These are phyloP conservation scores for Pelodiscus sinensis DNA, from an alignment of 2,113 vertebrate species.

Conservation along the genomic window DNA sequence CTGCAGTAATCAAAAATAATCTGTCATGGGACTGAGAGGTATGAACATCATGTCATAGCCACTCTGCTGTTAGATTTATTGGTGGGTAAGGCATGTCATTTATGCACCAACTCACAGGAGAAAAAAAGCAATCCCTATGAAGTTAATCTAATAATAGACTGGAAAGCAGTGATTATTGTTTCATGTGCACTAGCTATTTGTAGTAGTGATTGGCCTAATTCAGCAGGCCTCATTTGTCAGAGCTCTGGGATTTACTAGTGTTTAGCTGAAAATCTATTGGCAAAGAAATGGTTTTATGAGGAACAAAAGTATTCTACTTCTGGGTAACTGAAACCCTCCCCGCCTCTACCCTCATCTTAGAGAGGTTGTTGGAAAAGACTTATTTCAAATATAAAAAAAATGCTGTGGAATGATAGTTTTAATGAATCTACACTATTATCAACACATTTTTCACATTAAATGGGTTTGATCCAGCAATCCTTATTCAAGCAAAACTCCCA, in stretches of 20 bases:
- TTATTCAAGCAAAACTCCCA: neutral
- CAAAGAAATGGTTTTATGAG: slow-evolving; percentile 74
- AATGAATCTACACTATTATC: neutral
- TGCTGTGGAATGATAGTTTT: slow-evolving; percentile 13
- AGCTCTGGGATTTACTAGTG: slow-evolving; percentile 76
- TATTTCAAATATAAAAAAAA: slow-evolving; percentile 43
- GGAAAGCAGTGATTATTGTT: slow-evolving; percentile 81
- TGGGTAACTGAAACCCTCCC: slow-evolving; percentile 48
- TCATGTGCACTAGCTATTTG: slow-evolving; percentile 79
- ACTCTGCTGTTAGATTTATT: slow-evolving; percentile 82
- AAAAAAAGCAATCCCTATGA: slow-evolving; percentile 80
- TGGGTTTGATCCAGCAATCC: neutral
- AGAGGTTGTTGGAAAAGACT: slow-evolving; percentile 55
- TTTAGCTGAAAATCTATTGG: slow-evolving; percentile 67
- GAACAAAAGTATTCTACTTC: slow-evolving; percentile 68
- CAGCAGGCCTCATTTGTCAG: slow-evolving; percentile 67
- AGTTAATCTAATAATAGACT: slow-evolving; percentile 86
- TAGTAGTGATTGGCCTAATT: slow-evolving; percentile 79
- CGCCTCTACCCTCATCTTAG: neutral
- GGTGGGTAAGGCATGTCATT: slow-evolving; percentile 83
- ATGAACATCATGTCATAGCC: slow-evolving; percentile 79
- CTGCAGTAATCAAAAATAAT: slow-evolving; percentile 81
- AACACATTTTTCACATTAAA: neutral
- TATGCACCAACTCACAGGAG: slow-evolving; percentile 82
- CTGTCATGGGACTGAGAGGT: slow-evolving; percentile 76